A percentile compares a stretch with the other conserved stretches of the same genome.
Evolutionary conservation across 2,888 invertebrate species (phyloP).

Genomic region (Rhagium mordax): DNA sequence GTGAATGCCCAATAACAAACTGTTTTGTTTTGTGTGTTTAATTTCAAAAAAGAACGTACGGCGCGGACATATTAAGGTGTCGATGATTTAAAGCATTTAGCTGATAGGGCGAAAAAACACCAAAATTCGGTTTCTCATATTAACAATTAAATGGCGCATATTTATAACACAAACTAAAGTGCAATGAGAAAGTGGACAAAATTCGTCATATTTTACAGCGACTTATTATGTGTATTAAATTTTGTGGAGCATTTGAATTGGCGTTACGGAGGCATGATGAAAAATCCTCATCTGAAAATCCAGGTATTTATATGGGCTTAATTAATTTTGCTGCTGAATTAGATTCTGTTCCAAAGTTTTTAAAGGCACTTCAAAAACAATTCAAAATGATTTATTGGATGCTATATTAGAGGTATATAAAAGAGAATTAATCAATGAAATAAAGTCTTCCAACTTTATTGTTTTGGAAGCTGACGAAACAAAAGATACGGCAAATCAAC

Average conservation of each 20-base stretch:
- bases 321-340: background rate
- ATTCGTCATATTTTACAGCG: background rate
- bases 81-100: background rate
- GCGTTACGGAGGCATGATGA: background rate
- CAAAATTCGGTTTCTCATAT: background rate
- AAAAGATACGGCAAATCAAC: conserved; percentile 50
- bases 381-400: conserved; percentile 13
- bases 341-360: background rate
- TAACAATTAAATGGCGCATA: background rate
- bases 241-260: background rate
- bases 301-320: background rate
- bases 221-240: background rate
- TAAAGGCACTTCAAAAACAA: conserved; percentile 9
- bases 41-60: background rate
- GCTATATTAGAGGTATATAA: conserved; percentile 5
- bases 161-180: background rate
- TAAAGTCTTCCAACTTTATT: conserved; percentile 32
- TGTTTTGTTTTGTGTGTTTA: background rate
- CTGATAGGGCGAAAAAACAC: conserved; percentile 2
- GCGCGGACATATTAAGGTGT: background rate
- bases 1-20: background rate
- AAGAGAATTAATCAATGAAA: conserved; percentile 14
- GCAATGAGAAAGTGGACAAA: background rate
- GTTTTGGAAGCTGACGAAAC: conserved; percentile 49
- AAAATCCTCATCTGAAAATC: background rate